phyloP scores from a whole-genome alignment of 2,888 invertebrate species.

The Erebia ligea region DNA sequence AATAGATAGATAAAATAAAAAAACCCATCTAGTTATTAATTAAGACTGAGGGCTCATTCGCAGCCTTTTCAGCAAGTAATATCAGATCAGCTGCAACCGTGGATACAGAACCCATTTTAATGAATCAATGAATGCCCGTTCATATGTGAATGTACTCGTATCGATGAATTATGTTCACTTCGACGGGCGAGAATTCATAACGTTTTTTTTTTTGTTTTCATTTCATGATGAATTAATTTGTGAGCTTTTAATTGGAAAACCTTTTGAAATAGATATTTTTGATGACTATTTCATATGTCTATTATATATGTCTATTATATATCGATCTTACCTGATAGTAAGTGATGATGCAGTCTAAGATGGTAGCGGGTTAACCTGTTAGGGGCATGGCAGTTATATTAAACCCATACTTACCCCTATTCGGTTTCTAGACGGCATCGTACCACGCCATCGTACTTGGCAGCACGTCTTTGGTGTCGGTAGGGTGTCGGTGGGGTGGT shows the following conservation, averaged over 20 bases:
- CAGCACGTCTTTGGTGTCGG: too few relatives aligned
- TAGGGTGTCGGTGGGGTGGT: too few relatives aligned
- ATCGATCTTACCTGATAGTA: too few relatives aligned
- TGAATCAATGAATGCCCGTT: constrained; percentile 66
- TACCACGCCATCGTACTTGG: too few relatives aligned
- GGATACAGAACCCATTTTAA: constrained; percentile 63
- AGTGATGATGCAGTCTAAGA: too few relatives aligned
- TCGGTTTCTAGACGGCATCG: too few relatives aligned
- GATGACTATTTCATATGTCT: too few relatives aligned
- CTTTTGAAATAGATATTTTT: not conserved
- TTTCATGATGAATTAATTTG: not conserved
- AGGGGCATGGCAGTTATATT: too few relatives aligned
- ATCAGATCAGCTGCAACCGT: constrained; percentile 50
- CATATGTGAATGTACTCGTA: constrained; percentile 57
- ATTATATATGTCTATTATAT: too few relatives aligned
- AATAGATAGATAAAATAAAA: not conserved
- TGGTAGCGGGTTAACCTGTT: too few relatives aligned
- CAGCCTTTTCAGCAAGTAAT: constrained; percentile 17
- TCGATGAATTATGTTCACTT: constrained; percentile 61
- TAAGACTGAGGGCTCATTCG: constrained; percentile 3
- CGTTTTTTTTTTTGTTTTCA: constrained; percentile 23
- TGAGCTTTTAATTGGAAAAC: not conserved
- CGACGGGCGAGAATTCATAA: constrained; percentile 44
- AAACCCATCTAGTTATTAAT: constrained; percentile 2
- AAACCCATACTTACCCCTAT: too few relatives aligned